Percentiles rank a stretch among this genome's conserved stretches.
Evolutionary conservation across 2,888 invertebrate genomes (phyloP).

Genomic region (Drosophila falleni): DNA sequence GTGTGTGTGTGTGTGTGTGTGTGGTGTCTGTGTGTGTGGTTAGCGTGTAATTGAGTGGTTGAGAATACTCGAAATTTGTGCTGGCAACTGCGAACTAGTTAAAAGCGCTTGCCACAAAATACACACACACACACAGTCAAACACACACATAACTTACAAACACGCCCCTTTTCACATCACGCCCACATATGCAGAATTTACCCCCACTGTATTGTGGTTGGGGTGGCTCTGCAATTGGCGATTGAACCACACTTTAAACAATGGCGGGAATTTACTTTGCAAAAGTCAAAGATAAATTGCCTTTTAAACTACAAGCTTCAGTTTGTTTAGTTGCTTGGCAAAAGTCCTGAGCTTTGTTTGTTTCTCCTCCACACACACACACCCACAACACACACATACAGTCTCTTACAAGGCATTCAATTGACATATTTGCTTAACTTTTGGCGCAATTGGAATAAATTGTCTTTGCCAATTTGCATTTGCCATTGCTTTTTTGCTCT

Average conservation of each 20-base stretch:
- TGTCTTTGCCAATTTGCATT: constrained; percentile 75
- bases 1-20: constrained; percentile 18
- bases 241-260: constrained; percentile 68
- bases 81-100: constrained; percentile 63
- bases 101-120: constrained; percentile 62
- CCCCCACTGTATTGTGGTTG: constrained; percentile 6
- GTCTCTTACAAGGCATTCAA: constrained; percentile 28
- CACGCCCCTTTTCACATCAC: not conserved
- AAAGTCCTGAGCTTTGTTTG: constrained; percentile 71
- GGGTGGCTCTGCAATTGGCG: constrained; percentile 17
- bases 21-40: constrained; percentile 19
- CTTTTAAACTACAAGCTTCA: constrained; percentile 78
- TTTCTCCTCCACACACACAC: constrained; percentile 19
- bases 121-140: constrained; percentile 28
- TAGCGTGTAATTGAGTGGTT: constrained; percentile 74
- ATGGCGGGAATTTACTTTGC: constrained; percentile 73
- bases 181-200: constrained; percentile 24
- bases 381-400: constrained; percentile 8
- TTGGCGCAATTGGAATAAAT: constrained; percentile 72
- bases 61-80: constrained; percentile 61
- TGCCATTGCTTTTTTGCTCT: constrained; percentile 12
- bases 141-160: constrained; percentile 11
- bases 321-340: constrained; percentile 62
- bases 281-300: constrained; percentile 79
- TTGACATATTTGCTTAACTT: constrained; percentile 65